Conservation (phyloP, 2,888 invertebrate genomes). For the Sinhomidia bicolor region DNA sequence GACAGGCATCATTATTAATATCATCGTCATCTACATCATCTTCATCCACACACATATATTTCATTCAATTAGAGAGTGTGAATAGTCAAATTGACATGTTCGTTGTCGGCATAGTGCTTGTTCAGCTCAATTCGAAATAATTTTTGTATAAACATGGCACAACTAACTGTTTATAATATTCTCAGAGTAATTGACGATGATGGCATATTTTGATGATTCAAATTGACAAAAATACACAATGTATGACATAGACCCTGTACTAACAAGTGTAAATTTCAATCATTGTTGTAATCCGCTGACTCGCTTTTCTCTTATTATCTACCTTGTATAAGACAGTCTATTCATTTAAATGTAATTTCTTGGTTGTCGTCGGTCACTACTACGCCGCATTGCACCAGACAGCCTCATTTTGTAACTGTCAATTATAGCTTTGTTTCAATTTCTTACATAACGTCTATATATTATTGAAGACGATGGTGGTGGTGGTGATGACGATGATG, state of each 20-base stretch:
- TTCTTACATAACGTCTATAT: conserved; percentile 40
- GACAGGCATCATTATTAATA: no score
- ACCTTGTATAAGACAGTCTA: not conserved
- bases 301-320: not conserved
- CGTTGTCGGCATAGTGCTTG: not conserved
- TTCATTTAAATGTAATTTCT: not conserved
- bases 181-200: not conserved
- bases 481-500: conserved; percentile 41
- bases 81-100: conserved; percentile 6
- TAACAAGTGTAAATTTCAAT: not conserved
- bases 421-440: conserved; percentile 31
- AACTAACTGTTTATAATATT: not conserved
- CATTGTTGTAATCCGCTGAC: not conserved
- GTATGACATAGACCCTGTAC: conserved; percentile 37
- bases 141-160: not conserved
- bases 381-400: conserved; percentile 15
- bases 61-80: conserved; percentile 60
- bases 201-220: conserved; percentile 9
- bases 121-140: conserved; percentile 23
- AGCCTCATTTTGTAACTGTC: conserved; percentile 55
- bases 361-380: not conserved
- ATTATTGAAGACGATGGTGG: conserved; percentile 16
- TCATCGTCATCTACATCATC: no score
- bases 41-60: conserved; percentile 6
- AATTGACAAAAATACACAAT: not conserved